Percentiles rank a stretch among this genome's conserved stretches.
Evolutionary conservation across 2,113 vertebrate species (phyloP).

Genomic region (Silurus meridionalis): DNA sequence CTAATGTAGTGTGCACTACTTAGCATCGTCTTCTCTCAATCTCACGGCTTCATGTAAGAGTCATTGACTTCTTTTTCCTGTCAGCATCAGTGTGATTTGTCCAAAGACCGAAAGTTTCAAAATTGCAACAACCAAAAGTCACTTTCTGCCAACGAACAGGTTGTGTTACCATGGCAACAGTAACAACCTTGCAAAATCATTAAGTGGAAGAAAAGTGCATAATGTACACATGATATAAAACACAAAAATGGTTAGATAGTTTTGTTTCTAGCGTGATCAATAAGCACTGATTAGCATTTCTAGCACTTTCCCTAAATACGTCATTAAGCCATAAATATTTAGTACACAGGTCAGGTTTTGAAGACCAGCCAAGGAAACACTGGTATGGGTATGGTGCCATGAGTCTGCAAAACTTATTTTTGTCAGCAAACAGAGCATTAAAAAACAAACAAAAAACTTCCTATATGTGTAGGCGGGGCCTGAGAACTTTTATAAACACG

Average conservation of each 20-base stretch:
- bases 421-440: neutral
- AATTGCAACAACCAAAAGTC: neutral
- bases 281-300: neutral
- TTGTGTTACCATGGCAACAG: neutral
- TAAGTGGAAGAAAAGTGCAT: neutral
- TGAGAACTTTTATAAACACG: no score
- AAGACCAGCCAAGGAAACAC: neutral
- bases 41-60: neutral
- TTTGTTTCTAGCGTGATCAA: neutral
- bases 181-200: neutral
- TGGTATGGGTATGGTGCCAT: no score
- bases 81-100: neutral
- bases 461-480: neutral
- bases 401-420: no score
- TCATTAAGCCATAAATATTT: neutral
- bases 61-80: neutral
- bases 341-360: neutral
- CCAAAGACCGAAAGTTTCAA: neutral
- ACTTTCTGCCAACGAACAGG: no score
- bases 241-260: neutral
- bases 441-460: neutral
- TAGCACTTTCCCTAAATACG: neutral
- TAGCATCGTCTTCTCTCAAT: neutral
- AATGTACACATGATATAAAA: neutral
- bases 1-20: neutral